A percentile compares a stretch with the other conserved stretches of the same genome.
phyloP scores from a whole-genome alignment of 2,113 vertebrate species.

The Ptilorrhoa leucosticta region DNA sequence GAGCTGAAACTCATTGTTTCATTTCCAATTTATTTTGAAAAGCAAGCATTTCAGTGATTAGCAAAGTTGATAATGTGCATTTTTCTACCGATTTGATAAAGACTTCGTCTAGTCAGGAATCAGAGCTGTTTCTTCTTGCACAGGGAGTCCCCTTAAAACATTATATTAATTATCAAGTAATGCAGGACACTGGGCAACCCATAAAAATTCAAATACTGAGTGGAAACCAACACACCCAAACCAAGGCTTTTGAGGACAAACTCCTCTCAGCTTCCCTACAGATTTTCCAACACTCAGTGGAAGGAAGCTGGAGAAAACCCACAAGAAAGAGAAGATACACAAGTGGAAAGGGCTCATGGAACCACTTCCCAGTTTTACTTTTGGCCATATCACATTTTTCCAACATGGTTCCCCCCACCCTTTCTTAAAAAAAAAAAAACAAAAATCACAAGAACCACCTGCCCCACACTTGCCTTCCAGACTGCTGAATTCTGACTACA shows the following conservation, averaged over 20 bases:
- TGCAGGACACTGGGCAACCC: neutral
- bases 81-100: neutral
- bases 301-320: neutral
- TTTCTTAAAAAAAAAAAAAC: neutral
- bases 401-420: rapidly evolving
- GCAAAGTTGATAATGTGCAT: rapidly evolving
- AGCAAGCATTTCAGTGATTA: neutral
- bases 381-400: neutral
- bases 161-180: rapidly evolving
- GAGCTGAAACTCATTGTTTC: neutral
- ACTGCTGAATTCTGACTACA: neutral
- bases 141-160: rapidly evolving
- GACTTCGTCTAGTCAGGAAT: neutral
- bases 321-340: neutral
- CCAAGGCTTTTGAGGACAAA: neutral
- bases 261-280: neutral
- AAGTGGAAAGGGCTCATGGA: neutral
- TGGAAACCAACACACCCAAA: neutral
- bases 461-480: neutral
- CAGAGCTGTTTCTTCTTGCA: neutral
- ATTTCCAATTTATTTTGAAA: neutral
- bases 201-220: neutral
- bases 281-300: neutral
- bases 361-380: neutral
- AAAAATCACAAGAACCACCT: neutral